Conservation (phyloP, 2,797 vertebrate genomes). For the Rhinophrynus dorsalis region DNA sequence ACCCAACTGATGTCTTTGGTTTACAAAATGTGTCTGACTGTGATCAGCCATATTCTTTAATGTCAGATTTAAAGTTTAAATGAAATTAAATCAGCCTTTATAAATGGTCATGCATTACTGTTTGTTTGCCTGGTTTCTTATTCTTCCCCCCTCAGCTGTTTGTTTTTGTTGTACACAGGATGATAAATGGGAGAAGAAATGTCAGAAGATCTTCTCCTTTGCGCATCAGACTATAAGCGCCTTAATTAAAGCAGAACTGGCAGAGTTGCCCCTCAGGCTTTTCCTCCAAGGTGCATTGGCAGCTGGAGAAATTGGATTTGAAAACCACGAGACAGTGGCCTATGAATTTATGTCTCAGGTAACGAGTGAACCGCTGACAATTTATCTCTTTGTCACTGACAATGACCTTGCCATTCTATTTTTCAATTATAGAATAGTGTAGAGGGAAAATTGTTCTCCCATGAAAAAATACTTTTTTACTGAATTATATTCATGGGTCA, state of each 20-base stretch:
- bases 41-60: too few relatives aligned
- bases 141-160: too few relatives aligned
- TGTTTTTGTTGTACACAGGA: slow-evolving; percentile 71
- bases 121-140: too few relatives aligned
- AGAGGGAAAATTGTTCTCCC: slow-evolving; percentile 1
- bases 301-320: slow-evolving; percentile 94
- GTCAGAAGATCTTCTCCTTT: slow-evolving; percentile 98
- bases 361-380: slow-evolving; percentile 13
- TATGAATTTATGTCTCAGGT: slow-evolving; percentile 99
- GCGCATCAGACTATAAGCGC: slow-evolving; percentile 98
- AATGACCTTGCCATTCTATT: neutral
- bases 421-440: slow-evolving; percentile 13
- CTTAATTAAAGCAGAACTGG: slow-evolving; percentile 94
- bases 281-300: slow-evolving; percentile 96
- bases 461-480: neutral
- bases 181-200: slow-evolving; percentile 99
- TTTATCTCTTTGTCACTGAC: slow-evolving; percentile 4
- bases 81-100: too few relatives aligned
- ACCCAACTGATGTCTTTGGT: too few relatives aligned
- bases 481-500: neutral
- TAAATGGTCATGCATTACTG: too few relatives aligned
- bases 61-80: too few relatives aligned
- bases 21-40: too few relatives aligned
- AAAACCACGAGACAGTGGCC: slow-evolving; percentile 96
- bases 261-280: slow-evolving; percentile 91